Percentiles rank a stretch among this genome's conserved stretches.
These are phyloP conservation scores for Pseudoatta argentina DNA, from an alignment of 1,140 invertebrate species.

Conservation along the genomic window DNA sequence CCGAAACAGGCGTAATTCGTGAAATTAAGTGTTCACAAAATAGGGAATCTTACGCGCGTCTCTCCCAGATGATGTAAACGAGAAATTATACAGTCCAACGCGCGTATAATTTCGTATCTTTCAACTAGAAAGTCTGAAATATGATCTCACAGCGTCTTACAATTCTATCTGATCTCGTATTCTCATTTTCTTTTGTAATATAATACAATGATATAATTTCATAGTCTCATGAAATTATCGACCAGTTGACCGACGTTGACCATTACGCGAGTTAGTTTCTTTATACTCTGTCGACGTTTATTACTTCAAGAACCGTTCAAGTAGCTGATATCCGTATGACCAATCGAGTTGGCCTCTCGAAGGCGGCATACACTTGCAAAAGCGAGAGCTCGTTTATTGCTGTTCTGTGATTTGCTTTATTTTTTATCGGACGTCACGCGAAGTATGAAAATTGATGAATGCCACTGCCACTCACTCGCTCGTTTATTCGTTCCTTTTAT, in stretches of 20 bases:
- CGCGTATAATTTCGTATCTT: neutral
- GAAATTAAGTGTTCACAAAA: neutral
- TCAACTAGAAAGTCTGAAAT: neutral
- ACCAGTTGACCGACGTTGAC: neutral
- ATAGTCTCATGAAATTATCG: slow-evolving; percentile 7
- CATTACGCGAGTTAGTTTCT: neutral
- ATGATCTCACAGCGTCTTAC: neutral
- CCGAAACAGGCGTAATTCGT: neutral
- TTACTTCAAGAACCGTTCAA: slow-evolving; percentile 20
- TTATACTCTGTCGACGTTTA: neutral
- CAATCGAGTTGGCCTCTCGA: neutral
- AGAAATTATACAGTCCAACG: neutral
- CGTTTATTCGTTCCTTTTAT: neutral
- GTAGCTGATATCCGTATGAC: neutral
- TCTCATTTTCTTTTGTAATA: neutral
- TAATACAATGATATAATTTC: neutral
- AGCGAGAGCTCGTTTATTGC: slow-evolving; percentile 64
- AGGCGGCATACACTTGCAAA: slow-evolving; percentile 53
- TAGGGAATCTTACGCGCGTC: neutral
- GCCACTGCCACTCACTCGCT: slow-evolving; percentile 5
- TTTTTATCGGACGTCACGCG: slow-evolving; percentile 67
- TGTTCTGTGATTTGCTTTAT: slow-evolving; percentile 67
- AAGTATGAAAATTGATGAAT: slow-evolving; percentile 67
- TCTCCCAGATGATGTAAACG: neutral
- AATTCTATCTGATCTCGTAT: neutral